A percentile compares a stretch with the other conserved stretches of the same genome.
These are phyloP conservation scores for Hormaphis cornu DNA, from an alignment of 1,140 invertebrate genomes.

Conservation along the genomic window DNA sequence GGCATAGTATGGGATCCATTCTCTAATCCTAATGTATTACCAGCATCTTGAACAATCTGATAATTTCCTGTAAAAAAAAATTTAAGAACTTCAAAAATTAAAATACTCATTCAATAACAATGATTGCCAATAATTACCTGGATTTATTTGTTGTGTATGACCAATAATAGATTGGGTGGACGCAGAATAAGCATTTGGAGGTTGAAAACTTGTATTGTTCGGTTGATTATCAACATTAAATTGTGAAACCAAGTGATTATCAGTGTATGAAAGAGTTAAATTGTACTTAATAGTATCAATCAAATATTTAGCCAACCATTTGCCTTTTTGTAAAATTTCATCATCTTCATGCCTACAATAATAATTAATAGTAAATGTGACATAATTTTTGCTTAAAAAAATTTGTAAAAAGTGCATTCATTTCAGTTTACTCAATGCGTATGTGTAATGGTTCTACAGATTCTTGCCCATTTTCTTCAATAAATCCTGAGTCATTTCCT, in stretches of 20 bases:
- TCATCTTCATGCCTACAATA: constrained; percentile 56
- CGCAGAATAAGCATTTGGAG: not conserved
- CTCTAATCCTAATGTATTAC: constrained; percentile 2
- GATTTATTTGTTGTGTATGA: constrained; percentile 13
- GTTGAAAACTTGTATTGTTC: not conserved
- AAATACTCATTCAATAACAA: not conserved
- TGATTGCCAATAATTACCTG: not conserved
- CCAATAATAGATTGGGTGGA: constrained; percentile 17
- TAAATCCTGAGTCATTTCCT: constrained; percentile 56
- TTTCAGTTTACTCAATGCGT: constrained; percentile 62
- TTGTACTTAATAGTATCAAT: constrained; percentile 72
- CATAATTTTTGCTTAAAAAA: no score
- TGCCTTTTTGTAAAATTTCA: constrained; percentile 60
- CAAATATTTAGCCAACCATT: constrained; percentile 63
- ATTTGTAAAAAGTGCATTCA: no score
- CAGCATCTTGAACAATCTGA: constrained; percentile 23
- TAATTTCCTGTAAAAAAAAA: constrained; percentile 17
- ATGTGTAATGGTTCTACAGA: constrained; percentile 68
- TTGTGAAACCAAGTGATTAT: constrained; percentile 38
- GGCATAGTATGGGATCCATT: constrained; percentile 8
- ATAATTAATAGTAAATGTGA: no score
- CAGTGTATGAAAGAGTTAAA: constrained; percentile 40
- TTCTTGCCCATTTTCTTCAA: constrained; percentile 54
- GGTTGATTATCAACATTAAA: constrained; percentile 36
- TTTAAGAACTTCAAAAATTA: no score